Conservation (phyloP, 2,113 vertebrate genomes). For the Marcusenius ussheri region DNA sequence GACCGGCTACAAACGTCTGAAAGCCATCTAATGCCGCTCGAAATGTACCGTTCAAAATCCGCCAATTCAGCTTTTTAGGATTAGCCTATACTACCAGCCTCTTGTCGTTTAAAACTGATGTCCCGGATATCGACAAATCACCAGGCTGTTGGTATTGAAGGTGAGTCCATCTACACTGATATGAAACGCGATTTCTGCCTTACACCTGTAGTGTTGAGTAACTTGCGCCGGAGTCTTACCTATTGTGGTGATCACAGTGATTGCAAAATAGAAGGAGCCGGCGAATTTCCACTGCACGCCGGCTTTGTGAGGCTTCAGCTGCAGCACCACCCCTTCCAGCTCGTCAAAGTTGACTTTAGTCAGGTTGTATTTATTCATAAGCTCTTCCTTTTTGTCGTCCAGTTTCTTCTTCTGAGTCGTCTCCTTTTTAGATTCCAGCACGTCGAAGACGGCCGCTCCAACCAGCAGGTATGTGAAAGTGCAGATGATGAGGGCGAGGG, state of each 20-base stretch:
- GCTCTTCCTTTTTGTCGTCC: slow-evolving; percentile 59
- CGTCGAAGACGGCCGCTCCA: slow-evolving; percentile 89
- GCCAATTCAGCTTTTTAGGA: not conserved
- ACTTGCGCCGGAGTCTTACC: slow-evolving; percentile 56
- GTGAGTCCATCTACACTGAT: not conserved
- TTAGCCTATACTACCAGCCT: not conserved
- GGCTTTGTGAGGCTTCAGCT: slow-evolving; percentile 88
- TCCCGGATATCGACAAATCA: not conserved
- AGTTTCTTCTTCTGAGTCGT: slow-evolving; percentile 61
- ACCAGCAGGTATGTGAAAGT: slow-evolving; percentile 92
- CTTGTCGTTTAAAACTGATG: not conserved
- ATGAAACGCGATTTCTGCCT: not conserved
- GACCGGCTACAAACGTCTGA: not conserved
- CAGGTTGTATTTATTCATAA: slow-evolving; percentile 79
- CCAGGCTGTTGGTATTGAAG: not conserved
- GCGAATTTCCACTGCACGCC: slow-evolving; percentile 90
- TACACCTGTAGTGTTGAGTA: not conserved
- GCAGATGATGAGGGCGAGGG: slow-evolving; percentile 84
- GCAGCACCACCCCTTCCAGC: slow-evolving; percentile 79
- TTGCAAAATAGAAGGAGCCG: slow-evolving; percentile 94
- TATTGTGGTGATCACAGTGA: slow-evolving; percentile 95
- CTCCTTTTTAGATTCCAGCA: slow-evolving; percentile 78
- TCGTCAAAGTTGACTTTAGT: slow-evolving; percentile 66
- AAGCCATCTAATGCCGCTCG: not conserved
- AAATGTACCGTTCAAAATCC: not conserved